Base-by-base conservation (phyloP, 2,797 vertebrate species). In the Ctenosaura bakeri region DNA sequence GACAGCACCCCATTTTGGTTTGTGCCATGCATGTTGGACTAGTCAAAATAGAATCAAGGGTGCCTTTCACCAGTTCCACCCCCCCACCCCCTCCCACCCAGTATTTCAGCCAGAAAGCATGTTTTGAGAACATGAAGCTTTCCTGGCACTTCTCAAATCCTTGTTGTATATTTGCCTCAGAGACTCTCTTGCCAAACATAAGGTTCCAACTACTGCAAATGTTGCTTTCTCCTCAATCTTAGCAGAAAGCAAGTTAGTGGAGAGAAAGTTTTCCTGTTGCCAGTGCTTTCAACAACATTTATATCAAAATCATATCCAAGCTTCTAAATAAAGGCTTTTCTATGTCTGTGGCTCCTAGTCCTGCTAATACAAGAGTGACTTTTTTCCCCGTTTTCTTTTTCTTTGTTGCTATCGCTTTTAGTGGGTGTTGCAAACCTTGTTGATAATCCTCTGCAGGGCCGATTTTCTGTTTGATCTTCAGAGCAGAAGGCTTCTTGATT, bases 281-380 rank as follows among this genome's bases (percentile, higher is more conserved):
- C 81, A 79, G n/a, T 88, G 85, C 78, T 83, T 83, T 76, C 69
- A 59, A n/a, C 6, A 85, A 84, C 62, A 69, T 82, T 88, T 81
- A 71, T 71, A 66, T 73, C 54, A 74, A 92, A 90, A 80, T 64
- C 35, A 54, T 84, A 20, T 71, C 69, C 54, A 69, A 56, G 85
- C 42, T 54, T 88, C 81, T 74, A 69, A 80, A 76, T 56, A 77
- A 85, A 88, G n/a, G 66, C 56, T 86, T 14, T 22, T 87, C 38
- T 10, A 35, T 18, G 83, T 24, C 54, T 46, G 76, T 64, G 71
- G 88, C 82, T 85, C 82, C 88, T n/a, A 32, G 35, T n/a, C 26
- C 85, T 46, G 54, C 8, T 18, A 18, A 46, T 56, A 86, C 64
- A 8, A 66, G 6, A 29, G 64, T 66, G 64, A 56, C 1, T 6